These are phyloP conservation scores for Meloidogyne chitwoodi DNA, from an alignment of 1,140 invertebrate genomes.

Conservation along the genomic window DNA sequence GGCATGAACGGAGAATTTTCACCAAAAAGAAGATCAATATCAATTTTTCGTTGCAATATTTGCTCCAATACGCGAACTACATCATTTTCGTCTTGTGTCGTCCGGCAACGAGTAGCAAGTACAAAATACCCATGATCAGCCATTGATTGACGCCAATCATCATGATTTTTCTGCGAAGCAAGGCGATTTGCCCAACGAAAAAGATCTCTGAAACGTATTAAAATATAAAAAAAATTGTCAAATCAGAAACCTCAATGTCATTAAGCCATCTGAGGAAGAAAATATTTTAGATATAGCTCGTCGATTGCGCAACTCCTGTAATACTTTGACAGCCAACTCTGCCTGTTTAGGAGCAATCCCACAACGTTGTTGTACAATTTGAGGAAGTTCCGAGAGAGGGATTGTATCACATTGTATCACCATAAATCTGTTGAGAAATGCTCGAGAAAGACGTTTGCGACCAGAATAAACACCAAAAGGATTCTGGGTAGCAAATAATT, in stretches of 20 bases:
- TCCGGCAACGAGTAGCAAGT: slow-evolving; percentile 84
- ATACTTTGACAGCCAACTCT: slow-evolving; percentile 84
- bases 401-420: slow-evolving; percentile 95
- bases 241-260: slow-evolving; percentile 47
- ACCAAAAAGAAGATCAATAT: slow-evolving; percentile 74
- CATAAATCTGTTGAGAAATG: slow-evolving; percentile 94
- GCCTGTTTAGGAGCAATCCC: slow-evolving; percentile 79
- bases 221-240: not conserved
- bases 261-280: slow-evolving; percentile 48
- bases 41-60: slow-evolving; percentile 75
- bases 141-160: slow-evolving; percentile 91
- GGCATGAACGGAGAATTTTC: slow-evolving; percentile 67
- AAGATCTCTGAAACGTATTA: slow-evolving; percentile 70
- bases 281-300: slow-evolving; percentile 45
- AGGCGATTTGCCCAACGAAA: slow-evolving; percentile 93
- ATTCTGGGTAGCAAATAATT: slow-evolving; percentile 98
- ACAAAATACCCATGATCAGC: slow-evolving; percentile 92
- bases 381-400: slow-evolving; percentile 78
- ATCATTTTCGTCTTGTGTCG: slow-evolving; percentile 69
- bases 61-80: slow-evolving; percentile 71
- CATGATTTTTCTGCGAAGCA: slow-evolving; percentile 63
- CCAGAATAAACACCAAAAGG: slow-evolving; percentile 94
- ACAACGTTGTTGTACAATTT: slow-evolving; percentile 83
- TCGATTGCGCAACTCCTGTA: slow-evolving; percentile 64
- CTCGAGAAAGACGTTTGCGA: slow-evolving; percentile 85